Evolutionary conservation across 2,113 vertebrate genomes (phyloP).

Genomic region (Gasterosteus aculeatus): DNA sequence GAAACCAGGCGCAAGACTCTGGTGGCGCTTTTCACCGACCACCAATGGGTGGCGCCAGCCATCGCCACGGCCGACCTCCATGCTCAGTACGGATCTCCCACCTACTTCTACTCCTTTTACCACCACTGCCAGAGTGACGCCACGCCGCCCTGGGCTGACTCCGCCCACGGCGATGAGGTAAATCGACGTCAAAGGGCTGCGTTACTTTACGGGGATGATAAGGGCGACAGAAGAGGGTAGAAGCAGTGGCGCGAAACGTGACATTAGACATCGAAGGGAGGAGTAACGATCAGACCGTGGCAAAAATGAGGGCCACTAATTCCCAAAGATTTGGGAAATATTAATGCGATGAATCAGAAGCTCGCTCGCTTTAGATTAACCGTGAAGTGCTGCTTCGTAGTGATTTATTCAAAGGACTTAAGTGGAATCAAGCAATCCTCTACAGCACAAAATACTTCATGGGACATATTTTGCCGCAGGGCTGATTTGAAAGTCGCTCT

Average conservation of each 20-base stretch:
- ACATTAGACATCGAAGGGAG: conserved; percentile 4
- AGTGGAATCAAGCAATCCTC: conserved; percentile 11
- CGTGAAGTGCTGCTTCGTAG: conserved; percentile 22
- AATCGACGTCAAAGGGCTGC: neutral
- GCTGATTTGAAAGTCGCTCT: neutral
- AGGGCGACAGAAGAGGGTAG: neutral
- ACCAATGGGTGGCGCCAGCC: conserved; percentile 98
- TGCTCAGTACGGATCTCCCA: conserved; percentile 96
- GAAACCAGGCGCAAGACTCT: conserved; percentile 92
- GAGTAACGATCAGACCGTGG: conserved; percentile 1
- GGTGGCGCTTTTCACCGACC: conserved; percentile 95
- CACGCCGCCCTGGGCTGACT: conserved; percentile 95
- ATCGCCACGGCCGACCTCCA: conserved; percentile 96
- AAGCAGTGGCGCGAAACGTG: neutral
- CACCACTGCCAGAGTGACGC: conserved; percentile 97
- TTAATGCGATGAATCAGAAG: conserved; percentile 8
- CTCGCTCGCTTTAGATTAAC: conserved; percentile 8
- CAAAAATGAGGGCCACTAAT: conserved; percentile 6
- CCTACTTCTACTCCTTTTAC: conserved; percentile 98
- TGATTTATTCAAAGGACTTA: conserved; percentile 30
- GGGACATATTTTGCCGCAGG: neutral
- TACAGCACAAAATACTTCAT: neutral
- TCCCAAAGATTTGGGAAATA: conserved; percentile 17
- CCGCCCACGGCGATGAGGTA: conserved; percentile 93
- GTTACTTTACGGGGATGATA: neutral